Percentiles rank a stretch among this genome's conserved stretches.
phyloP scores from a whole-genome alignment of 2,888 invertebrate species.

The Azorinus chamasolen region DNA sequence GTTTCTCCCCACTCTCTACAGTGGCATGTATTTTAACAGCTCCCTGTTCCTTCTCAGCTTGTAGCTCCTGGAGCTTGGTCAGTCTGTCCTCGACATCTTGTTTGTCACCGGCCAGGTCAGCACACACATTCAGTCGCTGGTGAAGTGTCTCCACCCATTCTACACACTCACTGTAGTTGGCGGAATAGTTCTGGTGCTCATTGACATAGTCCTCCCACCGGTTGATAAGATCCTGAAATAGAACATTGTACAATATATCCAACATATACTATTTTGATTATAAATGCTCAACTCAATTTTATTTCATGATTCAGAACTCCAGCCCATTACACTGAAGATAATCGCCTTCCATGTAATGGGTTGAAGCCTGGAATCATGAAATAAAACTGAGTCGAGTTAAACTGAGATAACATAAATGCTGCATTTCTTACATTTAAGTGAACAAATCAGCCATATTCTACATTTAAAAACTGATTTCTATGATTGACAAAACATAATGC shows the following conservation, averaged over 20 bases:
- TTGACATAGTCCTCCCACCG: conserved; percentile 75
- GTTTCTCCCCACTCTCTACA: conserved; percentile 94
- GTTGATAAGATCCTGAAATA: conserved; percentile 74
- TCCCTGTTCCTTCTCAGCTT: conserved; percentile 92
- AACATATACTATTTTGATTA: too few species aligned
- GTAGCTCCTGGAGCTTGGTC: conserved; percentile 89
- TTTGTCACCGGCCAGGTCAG: conserved; percentile 91
- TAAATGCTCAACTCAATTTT: too few species aligned
- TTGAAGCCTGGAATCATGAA: too few species aligned
- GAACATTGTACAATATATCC: neutral
- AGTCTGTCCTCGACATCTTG: conserved; percentile 89
- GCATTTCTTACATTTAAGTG: too few species aligned
- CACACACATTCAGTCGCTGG: conserved; percentile 77
- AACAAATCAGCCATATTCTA: too few species aligned
- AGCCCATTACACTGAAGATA: too few species aligned
- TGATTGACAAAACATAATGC: too few species aligned
- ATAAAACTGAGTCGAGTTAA: too few species aligned
- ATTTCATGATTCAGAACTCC: too few species aligned
- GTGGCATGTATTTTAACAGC: conserved; percentile 93
- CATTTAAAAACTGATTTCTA: too few species aligned
- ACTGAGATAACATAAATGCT: too few species aligned
- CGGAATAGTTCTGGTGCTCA: conserved; percentile 76
- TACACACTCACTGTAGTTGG: conserved; percentile 71
- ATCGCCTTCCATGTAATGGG: neutral
- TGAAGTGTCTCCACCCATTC: conserved; percentile 79